Evolutionary conservation across 2,797 vertebrate species (phyloP).

Genomic region (Thamnophis elegans): DNA sequence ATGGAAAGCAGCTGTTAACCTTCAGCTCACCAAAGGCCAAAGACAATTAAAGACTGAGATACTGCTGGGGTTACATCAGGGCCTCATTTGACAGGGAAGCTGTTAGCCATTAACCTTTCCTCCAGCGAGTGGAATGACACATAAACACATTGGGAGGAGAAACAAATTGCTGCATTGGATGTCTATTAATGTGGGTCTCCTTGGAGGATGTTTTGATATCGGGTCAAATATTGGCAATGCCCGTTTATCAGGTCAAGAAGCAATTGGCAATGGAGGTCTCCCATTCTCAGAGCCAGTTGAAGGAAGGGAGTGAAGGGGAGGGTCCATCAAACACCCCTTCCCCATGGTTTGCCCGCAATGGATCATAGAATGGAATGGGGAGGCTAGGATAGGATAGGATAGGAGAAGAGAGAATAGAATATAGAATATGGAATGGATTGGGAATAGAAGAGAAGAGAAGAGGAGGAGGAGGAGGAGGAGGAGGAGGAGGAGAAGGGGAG

Average conservation of each 20-base stretch:
- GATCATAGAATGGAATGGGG: too few species aligned
- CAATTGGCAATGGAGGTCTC: neutral
- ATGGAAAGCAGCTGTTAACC: conserved; percentile 11
- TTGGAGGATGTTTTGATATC: neutral
- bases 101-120: conserved; percentile 27
- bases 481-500: too few species aligned
- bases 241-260: neutral
- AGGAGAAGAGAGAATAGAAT: too few species aligned
- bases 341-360: neutral
- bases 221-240: neutral
- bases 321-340: neutral
- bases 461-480: too few species aligned
- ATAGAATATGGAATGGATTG: too few species aligned
- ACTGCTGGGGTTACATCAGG: conserved; percentile 1
- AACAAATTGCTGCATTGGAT: neutral
- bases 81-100: conserved; percentile 8
- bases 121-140: neutral
- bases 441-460: too few species aligned
- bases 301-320: neutral
- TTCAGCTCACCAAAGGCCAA: conserved; percentile 11
- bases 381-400: too few species aligned
- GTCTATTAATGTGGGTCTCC: conserved; percentile 1
- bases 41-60: conserved; percentile 7
- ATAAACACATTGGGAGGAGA: neutral
- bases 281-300: neutral